phyloP scores from a whole-genome alignment of 2,888 invertebrate species.

The Metallyticus violacea region DNA sequence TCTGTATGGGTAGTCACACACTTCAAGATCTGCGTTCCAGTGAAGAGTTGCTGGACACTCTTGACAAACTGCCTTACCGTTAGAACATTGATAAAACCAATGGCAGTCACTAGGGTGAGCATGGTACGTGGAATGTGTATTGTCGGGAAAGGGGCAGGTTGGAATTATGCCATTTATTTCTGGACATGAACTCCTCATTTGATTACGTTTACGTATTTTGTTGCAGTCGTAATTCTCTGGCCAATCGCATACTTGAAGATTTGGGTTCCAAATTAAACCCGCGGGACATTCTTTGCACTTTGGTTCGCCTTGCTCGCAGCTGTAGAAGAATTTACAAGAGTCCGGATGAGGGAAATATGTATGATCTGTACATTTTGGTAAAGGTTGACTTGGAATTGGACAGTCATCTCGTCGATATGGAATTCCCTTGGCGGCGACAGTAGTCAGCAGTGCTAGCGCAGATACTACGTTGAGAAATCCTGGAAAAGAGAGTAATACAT shows the following conservation, averaged over 20 bases:
- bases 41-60: background rate
- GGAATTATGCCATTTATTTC: background rate
- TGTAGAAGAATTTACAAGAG: too few species aligned
- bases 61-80: background rate
- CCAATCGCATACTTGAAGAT: too few species aligned
- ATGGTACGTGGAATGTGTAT: background rate
- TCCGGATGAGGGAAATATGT: too few species aligned
- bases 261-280: too few species aligned
- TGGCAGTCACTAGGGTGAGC: background rate
- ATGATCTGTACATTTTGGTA: too few species aligned
- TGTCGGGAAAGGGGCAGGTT: background rate
- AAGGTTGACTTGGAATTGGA: too few species aligned
- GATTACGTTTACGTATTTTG: background rate
- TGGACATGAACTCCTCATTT: background rate
- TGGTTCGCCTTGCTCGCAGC: too few species aligned
- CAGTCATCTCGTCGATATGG: background rate
- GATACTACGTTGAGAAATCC: background rate
- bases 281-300: too few species aligned
- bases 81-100: background rate
- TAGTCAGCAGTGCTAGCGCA: background rate
- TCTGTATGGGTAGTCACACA: background rate
- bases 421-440: background rate
- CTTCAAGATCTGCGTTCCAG: background rate
- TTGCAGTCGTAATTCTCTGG: too few species aligned
- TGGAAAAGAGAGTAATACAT: too few species aligned